phyloP scores from a whole-genome alignment of 2,797 vertebrate genomes.

The Sebastes miniatus region DNA sequence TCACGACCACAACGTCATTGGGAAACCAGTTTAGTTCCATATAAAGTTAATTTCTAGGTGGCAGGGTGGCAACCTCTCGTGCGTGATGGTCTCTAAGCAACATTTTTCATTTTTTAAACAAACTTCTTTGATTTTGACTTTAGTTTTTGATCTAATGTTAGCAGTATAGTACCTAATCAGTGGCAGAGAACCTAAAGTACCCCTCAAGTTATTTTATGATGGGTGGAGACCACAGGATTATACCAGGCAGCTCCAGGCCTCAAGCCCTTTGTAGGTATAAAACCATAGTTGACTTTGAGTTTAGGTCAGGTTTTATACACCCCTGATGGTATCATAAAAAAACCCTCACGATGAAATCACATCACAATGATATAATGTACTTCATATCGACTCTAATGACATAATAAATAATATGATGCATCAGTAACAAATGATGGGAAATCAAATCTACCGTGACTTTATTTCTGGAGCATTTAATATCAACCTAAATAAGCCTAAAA shows the following conservation, averaged over 20 bases:
- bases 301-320: slow-evolving; percentile 44
- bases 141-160: slow-evolving; percentile 1
- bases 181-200: slow-evolving; percentile 3
- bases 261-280: slow-evolving; percentile 30
- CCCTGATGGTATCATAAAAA: slow-evolving; percentile 24
- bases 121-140: neutral
- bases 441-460: slow-evolving; percentile 15
- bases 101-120: neutral
- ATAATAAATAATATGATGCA: slow-evolving; percentile 14
- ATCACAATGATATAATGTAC: neutral
- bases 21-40: neutral
- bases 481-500: slow-evolving; percentile 23
- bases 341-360: neutral
- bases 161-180: slow-evolving; percentile 20
- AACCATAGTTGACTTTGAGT: slow-evolving; percentile 26
- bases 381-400: slow-evolving; percentile 14
- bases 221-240: slow-evolving; percentile 31
- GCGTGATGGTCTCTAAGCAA: neutral
- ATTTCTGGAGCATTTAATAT: slow-evolving; percentile 28
- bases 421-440: slow-evolving; percentile 30
- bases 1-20: neutral
- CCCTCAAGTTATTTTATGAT: slow-evolving; percentile 30
- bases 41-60: neutral
- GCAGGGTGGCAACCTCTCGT: neutral
- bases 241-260: slow-evolving; percentile 16